Evolutionary conservation across 2,113 vertebrate species (phyloP).

Genomic region (Oncorhynchus kisutch): DNA sequence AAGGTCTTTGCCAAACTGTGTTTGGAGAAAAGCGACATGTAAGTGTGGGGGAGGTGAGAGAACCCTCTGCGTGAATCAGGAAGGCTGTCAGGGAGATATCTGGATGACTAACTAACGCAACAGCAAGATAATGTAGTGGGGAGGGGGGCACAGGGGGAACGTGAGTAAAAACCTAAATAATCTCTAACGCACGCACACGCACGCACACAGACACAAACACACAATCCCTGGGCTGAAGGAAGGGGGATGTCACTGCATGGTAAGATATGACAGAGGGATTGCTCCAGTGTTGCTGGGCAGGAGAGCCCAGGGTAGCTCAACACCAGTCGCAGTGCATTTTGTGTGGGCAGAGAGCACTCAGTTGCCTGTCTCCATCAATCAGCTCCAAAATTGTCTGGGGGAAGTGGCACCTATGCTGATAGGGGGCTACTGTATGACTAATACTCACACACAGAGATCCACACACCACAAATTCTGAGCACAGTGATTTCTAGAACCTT

Average conservation of each 20-base stretch:
- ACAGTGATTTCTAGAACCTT: too few species aligned
- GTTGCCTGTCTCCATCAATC: constrained; percentile 56
- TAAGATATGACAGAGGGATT: constrained; percentile 24
- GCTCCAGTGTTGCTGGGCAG: constrained; percentile 13
- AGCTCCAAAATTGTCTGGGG: constrained; percentile 33
- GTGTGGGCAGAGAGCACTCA: constrained; percentile 51
- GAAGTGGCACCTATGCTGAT: constrained; percentile 17
- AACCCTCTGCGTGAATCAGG: constrained; percentile 6
- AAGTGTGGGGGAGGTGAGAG: background rate
- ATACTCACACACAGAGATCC: background rate
- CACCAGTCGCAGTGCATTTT: constrained; percentile 15
- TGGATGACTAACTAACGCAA: constrained; percentile 4
- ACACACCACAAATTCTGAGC: background rate
- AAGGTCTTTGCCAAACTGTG: background rate
- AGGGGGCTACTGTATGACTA: too few species aligned
- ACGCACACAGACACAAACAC: background rate
- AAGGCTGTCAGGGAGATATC: constrained; percentile 15
- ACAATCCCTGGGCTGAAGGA: background rate
- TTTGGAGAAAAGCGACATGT: background rate
- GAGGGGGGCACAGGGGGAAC: too few species aligned
- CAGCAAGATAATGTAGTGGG: too few species aligned
- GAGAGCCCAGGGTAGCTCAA: background rate
- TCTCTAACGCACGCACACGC: background rate
- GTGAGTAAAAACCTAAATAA: too few species aligned
- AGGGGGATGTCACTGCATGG: background rate